These are phyloP conservation scores for Sebastes jordani DNA, from an alignment of 2,797 vertebrate species.

Conservation along the genomic window DNA sequence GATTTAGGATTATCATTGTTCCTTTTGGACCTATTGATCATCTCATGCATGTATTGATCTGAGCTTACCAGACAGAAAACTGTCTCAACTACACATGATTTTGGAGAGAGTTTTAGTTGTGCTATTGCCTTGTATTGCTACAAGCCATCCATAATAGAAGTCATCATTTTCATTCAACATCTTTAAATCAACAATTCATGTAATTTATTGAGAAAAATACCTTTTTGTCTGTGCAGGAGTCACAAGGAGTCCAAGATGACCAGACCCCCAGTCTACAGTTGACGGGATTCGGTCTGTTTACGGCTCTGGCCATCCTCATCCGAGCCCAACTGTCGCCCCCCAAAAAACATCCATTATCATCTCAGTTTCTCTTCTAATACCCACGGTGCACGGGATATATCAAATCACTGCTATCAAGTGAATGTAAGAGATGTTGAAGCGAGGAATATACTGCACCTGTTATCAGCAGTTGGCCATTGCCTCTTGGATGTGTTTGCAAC, in stretches of 20 bases:
- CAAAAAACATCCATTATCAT: background rate
- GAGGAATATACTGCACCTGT: slow-evolving; percentile 59
- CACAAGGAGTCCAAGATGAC: slow-evolving; percentile 90
- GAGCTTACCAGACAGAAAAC: background rate
- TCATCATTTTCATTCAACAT: background rate
- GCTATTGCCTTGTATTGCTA: background rate
- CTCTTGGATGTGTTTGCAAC: slow-evolving; percentile 28
- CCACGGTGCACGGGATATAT: background rate
- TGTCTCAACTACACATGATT: background rate
- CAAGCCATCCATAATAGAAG: background rate
- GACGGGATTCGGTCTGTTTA: slow-evolving; percentile 64
- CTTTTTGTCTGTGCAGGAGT: slow-evolving; percentile 86
- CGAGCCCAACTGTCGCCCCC: background rate
- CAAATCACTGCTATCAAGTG: background rate
- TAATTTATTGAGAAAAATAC: slow-evolving; percentile 61
- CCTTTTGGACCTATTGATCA: slow-evolving; percentile 18
- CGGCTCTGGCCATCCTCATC: slow-evolving; percentile 58
- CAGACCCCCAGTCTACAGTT: slow-evolving; percentile 86
- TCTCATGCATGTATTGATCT: background rate
- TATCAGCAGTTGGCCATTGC: slow-evolving; percentile 33
- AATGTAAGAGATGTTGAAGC: background rate
- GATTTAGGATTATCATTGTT: background rate
- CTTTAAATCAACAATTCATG: background rate
- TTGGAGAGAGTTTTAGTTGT: background rate
- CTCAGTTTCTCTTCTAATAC: background rate